A percentile compares a stretch with the other conserved stretches of the same genome.
These are phyloP conservation scores for Thalassoma bifasciatum DNA, from an alignment of 2,113 vertebrate species.

Conservation along the genomic window DNA sequence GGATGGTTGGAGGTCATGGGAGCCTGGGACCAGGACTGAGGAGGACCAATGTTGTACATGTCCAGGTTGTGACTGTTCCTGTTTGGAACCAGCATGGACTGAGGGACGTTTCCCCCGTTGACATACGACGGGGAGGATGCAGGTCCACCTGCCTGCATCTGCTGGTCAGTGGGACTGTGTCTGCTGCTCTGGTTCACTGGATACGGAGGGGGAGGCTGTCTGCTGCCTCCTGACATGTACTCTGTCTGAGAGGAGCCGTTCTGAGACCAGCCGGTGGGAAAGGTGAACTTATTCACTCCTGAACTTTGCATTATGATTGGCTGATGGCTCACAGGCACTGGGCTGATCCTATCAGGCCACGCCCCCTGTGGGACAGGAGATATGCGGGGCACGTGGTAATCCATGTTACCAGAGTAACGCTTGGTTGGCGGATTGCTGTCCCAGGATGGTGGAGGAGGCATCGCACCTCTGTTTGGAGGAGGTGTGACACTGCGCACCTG, in stretches of 20 bases:
- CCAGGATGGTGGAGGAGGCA: slow-evolving; percentile 89
- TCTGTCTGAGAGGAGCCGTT: slow-evolving; percentile 89
- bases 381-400: slow-evolving; percentile 91
- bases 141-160: slow-evolving; percentile 88
- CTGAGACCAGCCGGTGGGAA: slow-evolving; percentile 89
- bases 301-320: slow-evolving; percentile 97
- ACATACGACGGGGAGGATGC: slow-evolving; percentile 86
- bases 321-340: slow-evolving; percentile 91
- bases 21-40: slow-evolving; percentile 89
- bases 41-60: slow-evolving; percentile 86
- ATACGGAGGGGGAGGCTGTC: slow-evolving; percentile 94
- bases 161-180: slow-evolving; percentile 91
- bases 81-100: slow-evolving; percentile 89
- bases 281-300: slow-evolving; percentile 89
- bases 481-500: slow-evolving; percentile 95
- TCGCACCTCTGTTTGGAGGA: slow-evolving; percentile 88
- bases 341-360: slow-evolving; percentile 91
- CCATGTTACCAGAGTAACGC: slow-evolving; percentile 95
- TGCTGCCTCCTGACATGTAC: slow-evolving; percentile 84
- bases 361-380: slow-evolving; percentile 92
- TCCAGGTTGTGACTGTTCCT: slow-evolving; percentile 96
- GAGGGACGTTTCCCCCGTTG: slow-evolving; percentile 89
- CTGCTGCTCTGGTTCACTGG: slow-evolving; percentile 87
- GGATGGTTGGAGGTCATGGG: slow-evolving; percentile 79
- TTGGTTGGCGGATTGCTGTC: slow-evolving; percentile 92